Evolutionary conservation across 1,140 invertebrate genomes (phyloP).

Genomic region (Papilio glaucus): DNA sequence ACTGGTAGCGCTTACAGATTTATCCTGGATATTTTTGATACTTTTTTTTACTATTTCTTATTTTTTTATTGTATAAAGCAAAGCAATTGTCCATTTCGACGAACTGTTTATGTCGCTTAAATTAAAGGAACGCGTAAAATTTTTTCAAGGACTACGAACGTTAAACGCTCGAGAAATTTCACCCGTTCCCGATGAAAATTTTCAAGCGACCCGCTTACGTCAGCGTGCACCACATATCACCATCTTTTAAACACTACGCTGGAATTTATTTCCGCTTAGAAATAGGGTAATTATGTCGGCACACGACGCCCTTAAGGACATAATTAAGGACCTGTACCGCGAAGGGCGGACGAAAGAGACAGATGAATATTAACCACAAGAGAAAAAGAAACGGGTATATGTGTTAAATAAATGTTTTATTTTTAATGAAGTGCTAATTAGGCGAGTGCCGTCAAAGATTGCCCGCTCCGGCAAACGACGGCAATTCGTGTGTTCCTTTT

Average conservation of each 20-base stretch:
- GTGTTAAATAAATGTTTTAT: slow-evolving; percentile 31
- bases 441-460: slow-evolving; percentile 23
- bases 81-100: not conserved
- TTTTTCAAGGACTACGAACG: not conserved
- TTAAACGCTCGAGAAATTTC: not conserved
- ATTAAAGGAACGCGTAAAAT: not conserved
- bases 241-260: slow-evolving; percentile 25
- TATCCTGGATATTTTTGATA: no score
- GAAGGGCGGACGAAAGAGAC: slow-evolving; percentile 31
- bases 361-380: not conserved
- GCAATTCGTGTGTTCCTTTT: slow-evolving; percentile 18
- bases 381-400: not conserved
- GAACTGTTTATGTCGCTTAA: not conserved
- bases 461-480: slow-evolving; percentile 9
- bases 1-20: not conserved
- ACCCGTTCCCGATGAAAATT: not conserved
- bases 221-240: slow-evolving; percentile 7
- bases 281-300: slow-evolving; percentile 33
- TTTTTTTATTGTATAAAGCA: not conserved
- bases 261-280: slow-evolving; percentile 35
- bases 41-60: no score
- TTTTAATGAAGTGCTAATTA: slow-evolving; percentile 35
- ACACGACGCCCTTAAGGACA: slow-evolving; percentile 29
- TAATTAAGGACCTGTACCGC: slow-evolving; percentile 28
- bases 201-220: not conserved